These are phyloP conservation scores for Phortica okadai DNA, from an alignment of 2,888 invertebrate genomes.

Conservation along the genomic window DNA sequence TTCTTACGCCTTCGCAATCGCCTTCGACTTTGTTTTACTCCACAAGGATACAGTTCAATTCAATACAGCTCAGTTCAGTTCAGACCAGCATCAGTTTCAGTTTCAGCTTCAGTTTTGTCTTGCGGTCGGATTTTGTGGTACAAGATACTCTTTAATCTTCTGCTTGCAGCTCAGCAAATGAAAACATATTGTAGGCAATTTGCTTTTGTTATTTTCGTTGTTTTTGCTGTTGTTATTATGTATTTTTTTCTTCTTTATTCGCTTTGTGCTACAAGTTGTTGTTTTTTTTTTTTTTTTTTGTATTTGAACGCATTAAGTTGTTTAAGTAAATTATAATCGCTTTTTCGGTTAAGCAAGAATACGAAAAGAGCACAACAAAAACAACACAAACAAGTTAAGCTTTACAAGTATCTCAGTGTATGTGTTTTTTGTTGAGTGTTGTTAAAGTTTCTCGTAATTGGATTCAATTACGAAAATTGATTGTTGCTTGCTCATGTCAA, in stretches of 20 bases:
- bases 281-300: constrained; percentile 47
- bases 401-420: background rate
- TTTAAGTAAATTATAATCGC: constrained; percentile 68
- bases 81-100: background rate
- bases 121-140: constrained; percentile 68
- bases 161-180: constrained; percentile 10
- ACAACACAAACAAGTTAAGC: background rate
- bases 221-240: constrained; percentile 37
- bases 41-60: background rate
- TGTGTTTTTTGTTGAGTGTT: background rate
- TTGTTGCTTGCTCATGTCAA: constrained; percentile 41
- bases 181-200: constrained; percentile 54
- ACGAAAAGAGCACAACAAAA: background rate
- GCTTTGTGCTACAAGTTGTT: constrained; percentile 59
- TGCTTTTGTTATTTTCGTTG: constrained; percentile 39
- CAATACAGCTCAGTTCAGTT: background rate
- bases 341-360: constrained; percentile 39
- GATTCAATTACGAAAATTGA: constrained; percentile 53
- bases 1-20: constrained; percentile 49
- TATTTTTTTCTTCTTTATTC: constrained; percentile 1
- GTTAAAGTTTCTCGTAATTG: constrained; percentile 29
- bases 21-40: background rate
- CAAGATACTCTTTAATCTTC: constrained; percentile 67
- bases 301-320: constrained; percentile 59
- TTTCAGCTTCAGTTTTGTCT: constrained; percentile 37